phyloP scores from a whole-genome alignment of 2,888 invertebrate genomes.

The Himalopsyche kuldschensis region DNA sequence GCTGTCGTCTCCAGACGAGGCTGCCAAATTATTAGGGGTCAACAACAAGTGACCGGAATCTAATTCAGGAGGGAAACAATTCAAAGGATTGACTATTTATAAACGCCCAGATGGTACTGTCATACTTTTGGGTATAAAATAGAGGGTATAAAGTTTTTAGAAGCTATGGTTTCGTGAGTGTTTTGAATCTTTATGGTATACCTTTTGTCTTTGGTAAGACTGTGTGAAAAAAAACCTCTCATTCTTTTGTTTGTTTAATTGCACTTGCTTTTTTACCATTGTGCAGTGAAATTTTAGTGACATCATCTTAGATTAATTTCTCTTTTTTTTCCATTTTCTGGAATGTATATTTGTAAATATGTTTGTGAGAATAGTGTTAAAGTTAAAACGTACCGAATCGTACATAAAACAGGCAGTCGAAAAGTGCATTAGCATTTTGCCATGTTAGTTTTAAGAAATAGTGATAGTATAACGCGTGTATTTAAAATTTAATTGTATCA shows the following conservation, averaged over 20 bases:
- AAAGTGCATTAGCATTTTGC: neutral
- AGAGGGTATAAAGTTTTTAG: too few species aligned
- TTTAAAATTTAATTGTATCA: neutral
- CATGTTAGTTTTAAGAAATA: neutral
- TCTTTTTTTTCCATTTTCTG: neutral
- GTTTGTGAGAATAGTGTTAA: neutral
- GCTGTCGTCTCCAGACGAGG: slow-evolving; percentile 79
- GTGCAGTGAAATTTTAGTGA: too few species aligned
- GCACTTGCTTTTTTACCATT: too few species aligned
- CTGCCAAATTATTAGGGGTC: slow-evolving; percentile 84
- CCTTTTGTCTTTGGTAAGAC: too few species aligned
- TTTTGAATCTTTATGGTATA: too few species aligned
- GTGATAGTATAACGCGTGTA: neutral
- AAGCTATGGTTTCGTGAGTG: neutral
- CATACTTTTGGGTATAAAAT: slow-evolving; percentile 25
- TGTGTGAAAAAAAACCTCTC: too few species aligned
- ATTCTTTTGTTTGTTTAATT: too few species aligned
- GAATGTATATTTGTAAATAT: neutral
- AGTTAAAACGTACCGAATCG: neutral
- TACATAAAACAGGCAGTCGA: neutral
- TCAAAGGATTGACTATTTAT: slow-evolving; percentile 23
- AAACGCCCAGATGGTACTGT: slow-evolving; percentile 26
- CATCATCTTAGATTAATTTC: too few species aligned
- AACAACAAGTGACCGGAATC: slow-evolving; percentile 56
- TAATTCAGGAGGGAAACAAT: neutral